Conservation (phyloP, 1,140 invertebrate species). For the Drosophila kanapiae region DNA sequence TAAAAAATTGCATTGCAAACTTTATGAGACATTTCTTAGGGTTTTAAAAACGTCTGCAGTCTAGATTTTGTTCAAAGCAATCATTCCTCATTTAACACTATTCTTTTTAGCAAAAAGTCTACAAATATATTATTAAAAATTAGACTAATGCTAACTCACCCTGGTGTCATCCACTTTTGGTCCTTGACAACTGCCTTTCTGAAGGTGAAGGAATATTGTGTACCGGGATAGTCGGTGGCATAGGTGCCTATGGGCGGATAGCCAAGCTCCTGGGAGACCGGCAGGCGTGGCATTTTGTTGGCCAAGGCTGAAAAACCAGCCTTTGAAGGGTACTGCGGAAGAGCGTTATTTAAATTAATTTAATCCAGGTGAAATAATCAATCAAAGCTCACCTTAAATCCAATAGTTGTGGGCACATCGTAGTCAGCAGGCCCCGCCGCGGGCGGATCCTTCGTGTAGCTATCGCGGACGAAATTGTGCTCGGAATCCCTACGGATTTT, state of each 20-base stretch:
- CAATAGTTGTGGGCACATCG: slow-evolving; percentile 30
- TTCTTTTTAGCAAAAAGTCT: too few species aligned
- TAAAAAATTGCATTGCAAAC: too few species aligned
- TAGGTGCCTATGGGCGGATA: slow-evolving; percentile 66
- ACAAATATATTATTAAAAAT: too few species aligned
- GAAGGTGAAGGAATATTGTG: slow-evolving; percentile 51
- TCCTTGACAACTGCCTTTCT: slow-evolving; percentile 10
- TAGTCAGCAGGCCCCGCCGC: slow-evolving; percentile 61
- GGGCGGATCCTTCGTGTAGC: slow-evolving; percentile 32
- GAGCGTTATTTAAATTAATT: background rate
- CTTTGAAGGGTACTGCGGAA: slow-evolving; percentile 67
- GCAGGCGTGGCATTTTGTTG: slow-evolving; percentile 66
- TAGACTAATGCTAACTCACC: slow-evolving; percentile 37
- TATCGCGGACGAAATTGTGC: slow-evolving; percentile 31
- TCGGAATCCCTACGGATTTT: slow-evolving; percentile 54
- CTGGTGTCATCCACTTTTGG: slow-evolving; percentile 66
- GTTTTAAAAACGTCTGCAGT: too few species aligned
- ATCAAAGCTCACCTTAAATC: slow-evolving; percentile 46
- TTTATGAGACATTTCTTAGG: too few species aligned
- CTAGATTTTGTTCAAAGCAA: too few species aligned
- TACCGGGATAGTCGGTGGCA: slow-evolving; percentile 23
- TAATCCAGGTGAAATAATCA: background rate
- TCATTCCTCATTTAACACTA: too few species aligned
- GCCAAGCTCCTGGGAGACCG: slow-evolving; percentile 8
- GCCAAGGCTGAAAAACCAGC: slow-evolving; percentile 71